Conservation (phyloP, 2,888 invertebrate species). For the Tipula lateralis region DNA sequence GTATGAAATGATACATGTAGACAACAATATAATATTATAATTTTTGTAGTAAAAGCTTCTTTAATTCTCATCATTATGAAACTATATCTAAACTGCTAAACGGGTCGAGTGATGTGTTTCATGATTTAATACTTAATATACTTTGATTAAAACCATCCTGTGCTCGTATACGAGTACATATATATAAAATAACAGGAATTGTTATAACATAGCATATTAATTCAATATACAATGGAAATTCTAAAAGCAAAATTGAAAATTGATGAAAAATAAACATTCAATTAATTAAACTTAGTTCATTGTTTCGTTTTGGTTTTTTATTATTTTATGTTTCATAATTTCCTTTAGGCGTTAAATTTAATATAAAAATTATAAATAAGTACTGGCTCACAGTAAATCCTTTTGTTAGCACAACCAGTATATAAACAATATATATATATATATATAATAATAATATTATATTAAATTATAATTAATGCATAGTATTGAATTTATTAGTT, state of each 20-base stretch:
- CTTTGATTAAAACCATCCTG: no score
- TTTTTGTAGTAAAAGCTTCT: no score
- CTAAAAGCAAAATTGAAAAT: conserved; percentile 8
- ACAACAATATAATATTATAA: no score
- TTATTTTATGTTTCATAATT: background rate
- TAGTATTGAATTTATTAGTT: background rate
- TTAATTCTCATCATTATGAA: no score
- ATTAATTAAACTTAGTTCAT: conserved; percentile 11
- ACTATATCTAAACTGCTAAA: no score
- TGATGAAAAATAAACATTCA: conserved; percentile 19
- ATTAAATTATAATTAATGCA: background rate
- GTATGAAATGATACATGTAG: no score
- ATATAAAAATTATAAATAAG: background rate
- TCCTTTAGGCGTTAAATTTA: background rate
- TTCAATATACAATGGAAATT: background rate
- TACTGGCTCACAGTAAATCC: background rate
- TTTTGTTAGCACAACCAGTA: background rate
- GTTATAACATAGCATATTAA: no score
- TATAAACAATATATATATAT: background rate
- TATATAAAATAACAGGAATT: no score
- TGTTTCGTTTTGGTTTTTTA: background rate
- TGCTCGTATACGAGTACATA: no score
- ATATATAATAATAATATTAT: background rate
- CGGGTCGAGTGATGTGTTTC: no score
- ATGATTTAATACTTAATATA: no score